Conservation (phyloP, 2,888 invertebrate genomes). For the Pteria penguin region DNA sequence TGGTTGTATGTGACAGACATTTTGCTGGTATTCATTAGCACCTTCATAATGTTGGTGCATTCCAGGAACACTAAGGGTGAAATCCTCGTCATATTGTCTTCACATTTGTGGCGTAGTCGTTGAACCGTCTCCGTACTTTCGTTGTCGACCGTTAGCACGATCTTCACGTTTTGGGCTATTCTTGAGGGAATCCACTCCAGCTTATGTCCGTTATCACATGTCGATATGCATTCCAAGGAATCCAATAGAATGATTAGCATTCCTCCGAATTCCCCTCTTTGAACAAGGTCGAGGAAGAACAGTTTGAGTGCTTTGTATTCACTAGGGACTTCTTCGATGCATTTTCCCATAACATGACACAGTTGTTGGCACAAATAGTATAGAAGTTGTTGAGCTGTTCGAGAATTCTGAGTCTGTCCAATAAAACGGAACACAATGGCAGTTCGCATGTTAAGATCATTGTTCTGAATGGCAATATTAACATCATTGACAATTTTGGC, state of each 20-base stretch:
- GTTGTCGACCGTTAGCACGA: constrained; percentile 68
- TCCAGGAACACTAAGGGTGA: constrained; percentile 56
- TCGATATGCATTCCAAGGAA: constrained; percentile 66
- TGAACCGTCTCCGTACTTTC: constrained; percentile 59
- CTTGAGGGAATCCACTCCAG: constrained; percentile 72
- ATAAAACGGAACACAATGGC: constrained; percentile 65
- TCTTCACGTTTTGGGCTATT: constrained; percentile 66
- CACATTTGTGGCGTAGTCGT: constrained; percentile 60
- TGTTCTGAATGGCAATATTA: constrained; percentile 49
- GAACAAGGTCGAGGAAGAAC: constrained; percentile 65
- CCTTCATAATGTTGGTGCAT: constrained; percentile 65
- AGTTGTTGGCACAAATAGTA: constrained; percentile 69
- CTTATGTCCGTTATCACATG: constrained; percentile 63
- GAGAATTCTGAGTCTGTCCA: constrained; percentile 64
- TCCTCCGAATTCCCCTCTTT: constrained; percentile 64
- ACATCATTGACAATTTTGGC: constrained; percentile 64
- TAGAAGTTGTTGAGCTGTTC: constrained; percentile 62
- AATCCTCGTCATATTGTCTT: constrained; percentile 54
- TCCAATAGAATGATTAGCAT: constrained; percentile 71
- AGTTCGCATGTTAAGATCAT: constrained; percentile 55
- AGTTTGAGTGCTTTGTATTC: constrained; percentile 63
- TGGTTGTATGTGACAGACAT: constrained; percentile 66
- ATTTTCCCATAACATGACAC: constrained; percentile 56
- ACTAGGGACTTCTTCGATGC: constrained; percentile 58
- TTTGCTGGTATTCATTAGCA: constrained; percentile 52